Percentiles rank a stretch among this genome's conserved stretches.
These are phyloP conservation scores for Anser cygnoides DNA, from an alignment of 2,113 vertebrate genomes.

Conservation along the genomic window DNA sequence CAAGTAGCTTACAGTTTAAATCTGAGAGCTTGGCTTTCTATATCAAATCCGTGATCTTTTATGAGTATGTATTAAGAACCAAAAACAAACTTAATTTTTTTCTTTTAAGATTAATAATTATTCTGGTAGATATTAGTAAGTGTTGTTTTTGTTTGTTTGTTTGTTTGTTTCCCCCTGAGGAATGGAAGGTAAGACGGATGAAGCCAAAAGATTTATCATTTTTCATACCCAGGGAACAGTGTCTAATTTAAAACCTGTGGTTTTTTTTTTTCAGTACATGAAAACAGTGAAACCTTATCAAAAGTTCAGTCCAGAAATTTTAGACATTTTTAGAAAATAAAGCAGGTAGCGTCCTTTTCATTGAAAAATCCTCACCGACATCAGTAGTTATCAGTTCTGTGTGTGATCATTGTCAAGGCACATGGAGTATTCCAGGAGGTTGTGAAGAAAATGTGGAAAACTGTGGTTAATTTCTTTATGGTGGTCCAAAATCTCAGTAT, in stretches of 20 bases:
- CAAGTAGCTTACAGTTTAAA: slow-evolving; percentile 1
- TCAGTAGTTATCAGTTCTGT: background rate
- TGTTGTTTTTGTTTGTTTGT: background rate
- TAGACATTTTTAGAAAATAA: background rate
- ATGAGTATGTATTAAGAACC: background rate
- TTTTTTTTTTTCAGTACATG: background rate
- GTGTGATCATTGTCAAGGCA: background rate
- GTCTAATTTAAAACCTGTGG: background rate
- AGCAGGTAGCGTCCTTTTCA: background rate
- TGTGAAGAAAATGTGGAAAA: background rate
- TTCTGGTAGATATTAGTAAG: background rate
- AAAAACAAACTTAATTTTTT: background rate
- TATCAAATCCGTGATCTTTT: background rate
- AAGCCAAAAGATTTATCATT: background rate
- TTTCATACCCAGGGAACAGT: background rate
- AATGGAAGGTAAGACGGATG: background rate
- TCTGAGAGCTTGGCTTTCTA: background rate
- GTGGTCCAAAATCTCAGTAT: background rate
- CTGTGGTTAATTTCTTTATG: background rate
- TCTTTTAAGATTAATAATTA: background rate
- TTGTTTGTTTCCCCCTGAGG: rapidly evolving
- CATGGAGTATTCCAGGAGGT: rapidly evolving
- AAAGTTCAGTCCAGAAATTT: background rate
- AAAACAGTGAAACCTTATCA: background rate
- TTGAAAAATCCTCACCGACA: background rate